Conservation (phyloP, 2,888 invertebrate species). For the Phengaris alcon region DNA sequence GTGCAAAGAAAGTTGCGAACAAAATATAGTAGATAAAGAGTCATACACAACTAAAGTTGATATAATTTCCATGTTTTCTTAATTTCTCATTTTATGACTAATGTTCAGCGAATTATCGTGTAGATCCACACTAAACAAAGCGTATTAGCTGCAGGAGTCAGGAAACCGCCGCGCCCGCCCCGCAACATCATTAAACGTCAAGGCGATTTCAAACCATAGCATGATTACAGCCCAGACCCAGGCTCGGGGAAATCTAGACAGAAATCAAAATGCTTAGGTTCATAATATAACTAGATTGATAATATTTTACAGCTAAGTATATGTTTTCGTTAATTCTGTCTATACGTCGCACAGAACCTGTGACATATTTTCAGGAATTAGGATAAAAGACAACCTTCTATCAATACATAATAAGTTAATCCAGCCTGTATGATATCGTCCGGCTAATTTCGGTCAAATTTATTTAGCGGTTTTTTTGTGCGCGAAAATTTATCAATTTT, state of each 20-base stretch:
- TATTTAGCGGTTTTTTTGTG: background rate
- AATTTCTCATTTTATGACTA: background rate
- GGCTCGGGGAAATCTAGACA: background rate
- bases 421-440: too few species aligned
- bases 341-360: too few species aligned
- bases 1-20: background rate
- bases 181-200: conserved; percentile 9
- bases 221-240: background rate
- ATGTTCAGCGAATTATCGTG: background rate
- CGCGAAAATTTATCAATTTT: background rate
- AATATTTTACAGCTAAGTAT: background rate
- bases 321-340: too few species aligned
- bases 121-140: conserved; percentile 6
- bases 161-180: background rate
- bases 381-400: too few species aligned
- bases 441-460: background rate
- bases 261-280: background rate
- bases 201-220: conserved; percentile 13
- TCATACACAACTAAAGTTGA: background rate
- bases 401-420: too few species aligned
- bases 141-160: conserved; percentile 1
- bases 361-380: too few species aligned
- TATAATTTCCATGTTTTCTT: background rate
- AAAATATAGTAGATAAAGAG: background rate
- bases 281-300: background rate